phyloP scores from a whole-genome alignment of 2,797 vertebrate species.

The Danio albolineatus region DNA sequence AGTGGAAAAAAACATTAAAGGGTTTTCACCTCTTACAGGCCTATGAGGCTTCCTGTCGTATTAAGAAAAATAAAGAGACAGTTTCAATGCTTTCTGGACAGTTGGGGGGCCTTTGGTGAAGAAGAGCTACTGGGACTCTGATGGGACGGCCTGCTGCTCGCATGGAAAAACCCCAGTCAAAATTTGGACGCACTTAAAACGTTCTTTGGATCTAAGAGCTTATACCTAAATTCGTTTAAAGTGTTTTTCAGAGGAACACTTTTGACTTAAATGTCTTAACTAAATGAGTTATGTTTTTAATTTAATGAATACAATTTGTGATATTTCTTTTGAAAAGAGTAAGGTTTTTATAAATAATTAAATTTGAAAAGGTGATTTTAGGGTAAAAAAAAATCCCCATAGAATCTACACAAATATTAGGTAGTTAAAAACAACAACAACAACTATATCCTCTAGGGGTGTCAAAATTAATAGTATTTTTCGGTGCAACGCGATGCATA shows the following conservation, averaged over 20 bases:
- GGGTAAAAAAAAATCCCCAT: too few relatives aligned
- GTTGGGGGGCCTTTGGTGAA: constrained; percentile 34
- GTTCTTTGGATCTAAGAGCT: not conserved
- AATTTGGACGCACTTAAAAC: not conserved
- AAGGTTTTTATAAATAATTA: too few relatives aligned
- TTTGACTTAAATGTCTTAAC: not conserved
- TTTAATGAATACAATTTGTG: too few relatives aligned
- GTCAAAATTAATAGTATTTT: too few relatives aligned
- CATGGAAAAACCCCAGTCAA: constrained; percentile 1
- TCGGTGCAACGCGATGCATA: too few relatives aligned
- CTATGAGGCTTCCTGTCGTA: constrained; percentile 28
- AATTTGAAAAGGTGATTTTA: too few relatives aligned
- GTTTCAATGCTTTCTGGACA: constrained; percentile 23
- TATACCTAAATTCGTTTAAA: not conserved
- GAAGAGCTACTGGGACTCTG: constrained; percentile 28
- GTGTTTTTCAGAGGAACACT: not conserved
- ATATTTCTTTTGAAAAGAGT: too few relatives aligned
- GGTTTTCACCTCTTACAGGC: constrained; percentile 16
- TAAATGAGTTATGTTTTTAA: too few relatives aligned
- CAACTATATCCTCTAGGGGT: too few relatives aligned
- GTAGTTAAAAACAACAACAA: too few relatives aligned
- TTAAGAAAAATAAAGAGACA: constrained; percentile 39
- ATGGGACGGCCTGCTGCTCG: constrained; percentile 18
- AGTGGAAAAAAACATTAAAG: constrained; percentile 38
- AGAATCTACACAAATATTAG: too few relatives aligned